Base-by-base conservation (phyloP, 2,113 vertebrate species). In the Psilopsiagon aymara region DNA sequence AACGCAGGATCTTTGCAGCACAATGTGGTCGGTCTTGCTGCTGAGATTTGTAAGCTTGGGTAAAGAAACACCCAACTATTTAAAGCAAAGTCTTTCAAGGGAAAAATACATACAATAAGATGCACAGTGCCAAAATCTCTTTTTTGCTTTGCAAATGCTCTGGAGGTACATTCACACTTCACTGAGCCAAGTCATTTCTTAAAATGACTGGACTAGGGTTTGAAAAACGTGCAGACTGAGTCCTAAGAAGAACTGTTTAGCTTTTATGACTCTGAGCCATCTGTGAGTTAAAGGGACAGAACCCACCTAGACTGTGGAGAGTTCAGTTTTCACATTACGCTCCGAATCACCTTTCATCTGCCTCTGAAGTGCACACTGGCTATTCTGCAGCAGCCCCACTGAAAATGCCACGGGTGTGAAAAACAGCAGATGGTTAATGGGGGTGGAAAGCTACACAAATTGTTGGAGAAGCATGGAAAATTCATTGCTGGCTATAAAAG, bases 151-250 rank as follows among this genome's bases (percentile, higher is more conserved):
- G 69, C 92, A 92, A 94, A 82, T 59, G 44, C 92, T 95, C 86
- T 92, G 70, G 94, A 91, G 77, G 91, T 74, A 87, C 86, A 92
- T 94, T 79, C 9, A 47, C 74, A 88, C 81, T 91, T 89, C 69
- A 25, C 49, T 15, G 73, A 93, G 95, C 88, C 95, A 96, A 95
- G 41, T 69, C 1, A 79, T 95, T 94, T 94, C 92, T 92, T 93
- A 49, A 95, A 90, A 91, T 85, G 86, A 92, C 86, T 82, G 86
- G 91, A 93, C 33, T 14, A 59, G 47, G 39, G 67, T 84, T 77
- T 86, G n/a, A 77, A 52, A 95, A 96, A 96, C 70, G 86, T 96
- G 95, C 86, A 96, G 94, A 67, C 86, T 3, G 62, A 89, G 95
- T 94, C 74, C 91, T 59, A 76, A 57, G 67, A 64, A 94, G 73